phyloP scores from a whole-genome alignment of 2,888 invertebrate species.

The Catocala sponsa region DNA sequence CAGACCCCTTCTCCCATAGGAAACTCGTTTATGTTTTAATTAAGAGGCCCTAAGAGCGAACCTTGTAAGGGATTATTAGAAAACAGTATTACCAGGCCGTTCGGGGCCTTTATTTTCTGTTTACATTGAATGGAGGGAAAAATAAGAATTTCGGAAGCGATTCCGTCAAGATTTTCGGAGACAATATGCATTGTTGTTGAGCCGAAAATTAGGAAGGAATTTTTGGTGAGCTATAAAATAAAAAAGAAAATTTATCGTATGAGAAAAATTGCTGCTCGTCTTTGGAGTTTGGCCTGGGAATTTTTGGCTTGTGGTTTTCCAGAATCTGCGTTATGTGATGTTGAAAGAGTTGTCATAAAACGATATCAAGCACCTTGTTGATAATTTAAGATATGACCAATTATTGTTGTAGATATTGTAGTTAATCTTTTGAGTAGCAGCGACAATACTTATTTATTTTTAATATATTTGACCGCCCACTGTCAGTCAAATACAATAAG shows the following conservation, averaged over 20 bases:
- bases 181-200: slow-evolving; percentile 20
- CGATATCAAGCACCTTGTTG: too few species aligned
- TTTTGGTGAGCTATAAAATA: slow-evolving; percentile 14
- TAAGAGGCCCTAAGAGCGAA: slow-evolving; percentile 63
- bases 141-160: slow-evolving; percentile 16
- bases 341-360: too few species aligned
- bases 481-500: too few species aligned
- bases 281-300: neutral
- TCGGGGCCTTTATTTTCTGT: slow-evolving; percentile 57
- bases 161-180: slow-evolving; percentile 14
- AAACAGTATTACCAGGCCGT: slow-evolving; percentile 61
- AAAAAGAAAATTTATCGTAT: slow-evolving; percentile 10
- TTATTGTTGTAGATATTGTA: too few species aligned
- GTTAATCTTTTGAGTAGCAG: too few species aligned
- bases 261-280: neutral
- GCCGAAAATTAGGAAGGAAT: slow-evolving; percentile 1
- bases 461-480: too few species aligned
- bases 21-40: slow-evolving; percentile 80
- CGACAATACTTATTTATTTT: too few species aligned
- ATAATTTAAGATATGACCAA: too few species aligned
- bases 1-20: slow-evolving; percentile 53
- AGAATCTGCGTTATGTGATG: neutral
- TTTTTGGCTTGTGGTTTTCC: slow-evolving; percentile 6
- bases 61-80: slow-evolving; percentile 69
- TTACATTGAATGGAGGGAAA: slow-evolving; percentile 28